Evolutionary conservation across 2,888 invertebrate genomes (phyloP), one percentile per base, ranked within the genome.

Genomic region (Candidula unifasciata): DNA sequence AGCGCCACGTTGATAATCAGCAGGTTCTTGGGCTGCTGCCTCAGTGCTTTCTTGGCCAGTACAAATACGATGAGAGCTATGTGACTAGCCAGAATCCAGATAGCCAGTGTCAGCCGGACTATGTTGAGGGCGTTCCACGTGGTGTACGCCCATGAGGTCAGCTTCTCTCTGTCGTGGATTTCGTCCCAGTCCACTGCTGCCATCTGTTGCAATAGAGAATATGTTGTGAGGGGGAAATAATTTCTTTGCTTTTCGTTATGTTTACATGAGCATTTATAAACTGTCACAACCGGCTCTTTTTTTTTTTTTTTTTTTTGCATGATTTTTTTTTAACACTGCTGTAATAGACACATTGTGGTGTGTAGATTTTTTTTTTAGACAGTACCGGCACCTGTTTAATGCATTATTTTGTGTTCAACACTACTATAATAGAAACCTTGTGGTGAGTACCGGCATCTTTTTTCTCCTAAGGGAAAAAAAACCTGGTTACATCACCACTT

Each of bases 51-150:
- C 73, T 86, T 87, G 71, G 80, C 83, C 77, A 88, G 83, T 44
- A 88, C 52, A 71, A 88, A 84, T 30, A 85, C 60, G 74, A 87
- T 84, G 82, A 87, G 82, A 80, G 87, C 87, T 30, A 88, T 35
- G 52, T 87, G 87, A 54, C 86, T 84, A 82, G 80, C 77, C 52
- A 88, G 76, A 69, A 87, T 86, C 86, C 87, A 83, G 35, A 82
- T 68, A 60, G 86, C 73, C 44, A 88, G 80, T 6, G 86, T 84
- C 68, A 88, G 79, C 64, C 88, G 86, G 27, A 84, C 74, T 33
- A 88, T 88, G 80, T 88, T 86, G 33, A 87, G 80, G 66, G 85
- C 88, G 81, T 87, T 86, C 88, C 88, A 88, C 21, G 84, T 77
- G 2, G 82, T 87, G 84, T 82, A 87, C 2, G 27, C 76, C 35